Evolutionary conservation across 2,888 invertebrate genomes (phyloP).

Genomic region (Trachelus stipa): DNA sequence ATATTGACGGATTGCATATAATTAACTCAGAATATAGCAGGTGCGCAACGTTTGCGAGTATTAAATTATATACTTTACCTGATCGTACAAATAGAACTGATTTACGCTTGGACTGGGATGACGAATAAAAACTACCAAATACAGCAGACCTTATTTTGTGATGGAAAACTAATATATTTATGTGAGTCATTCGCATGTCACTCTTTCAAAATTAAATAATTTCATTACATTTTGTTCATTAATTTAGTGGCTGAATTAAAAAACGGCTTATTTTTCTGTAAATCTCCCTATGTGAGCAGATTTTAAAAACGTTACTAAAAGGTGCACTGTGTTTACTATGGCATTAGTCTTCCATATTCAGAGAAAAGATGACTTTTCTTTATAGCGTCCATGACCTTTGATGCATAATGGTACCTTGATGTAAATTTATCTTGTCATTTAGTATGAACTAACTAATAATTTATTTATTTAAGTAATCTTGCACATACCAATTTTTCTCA

Average conservation of each 20-base stretch:
- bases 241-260: background rate
- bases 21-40: background rate
- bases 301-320: background rate
- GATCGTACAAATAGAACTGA: background rate
- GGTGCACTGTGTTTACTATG: slow-evolving; percentile 60
- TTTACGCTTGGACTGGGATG: background rate
- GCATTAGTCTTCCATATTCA: slow-evolving; percentile 85
- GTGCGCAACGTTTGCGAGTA: background rate
- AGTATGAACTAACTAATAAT: slow-evolving; percentile 7
- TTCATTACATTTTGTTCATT: background rate
- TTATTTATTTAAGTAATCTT: slow-evolving; percentile 11
- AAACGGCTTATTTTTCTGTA: background rate
- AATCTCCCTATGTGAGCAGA: background rate
- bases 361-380: slow-evolving; percentile 86
- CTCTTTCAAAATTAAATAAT: background rate
- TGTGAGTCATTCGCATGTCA: background rate
- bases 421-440: background rate
- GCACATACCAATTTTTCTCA: slow-evolving; percentile 80
- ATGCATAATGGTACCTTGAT: slow-evolving; percentile 79
- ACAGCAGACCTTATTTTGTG: background rate
- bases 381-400: slow-evolving; percentile 86
- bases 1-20: background rate
- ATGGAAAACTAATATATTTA: background rate
- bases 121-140: background rate
- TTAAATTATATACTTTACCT: background rate